A percentile compares a stretch with the other conserved stretches of the same genome.
Evolutionary conservation across 2,113 vertebrate genomes (phyloP).

Genomic region (Larimichthys crocea): DNA sequence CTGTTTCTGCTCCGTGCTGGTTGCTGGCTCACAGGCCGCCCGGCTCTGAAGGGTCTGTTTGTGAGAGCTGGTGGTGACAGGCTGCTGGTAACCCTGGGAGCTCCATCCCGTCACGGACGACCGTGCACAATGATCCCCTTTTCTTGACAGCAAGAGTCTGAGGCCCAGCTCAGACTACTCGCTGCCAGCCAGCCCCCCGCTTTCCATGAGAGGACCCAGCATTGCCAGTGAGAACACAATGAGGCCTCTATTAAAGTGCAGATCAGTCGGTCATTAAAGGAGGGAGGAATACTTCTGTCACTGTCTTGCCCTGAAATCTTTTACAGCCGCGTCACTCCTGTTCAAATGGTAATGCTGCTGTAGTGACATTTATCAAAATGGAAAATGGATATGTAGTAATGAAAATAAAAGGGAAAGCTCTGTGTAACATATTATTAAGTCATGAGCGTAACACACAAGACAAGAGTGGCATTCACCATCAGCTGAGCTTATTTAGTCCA

Average conservation of each 20-base stretch:
- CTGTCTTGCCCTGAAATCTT: constrained; percentile 1
- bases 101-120: constrained; percentile 49
- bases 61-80: constrained; percentile 69
- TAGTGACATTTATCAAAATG: neutral
- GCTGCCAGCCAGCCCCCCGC: constrained; percentile 43
- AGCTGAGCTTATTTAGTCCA: neutral
- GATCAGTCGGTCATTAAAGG: constrained; percentile 39
- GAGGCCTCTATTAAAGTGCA: constrained; percentile 65
- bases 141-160: constrained; percentile 52
- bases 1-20: neutral
- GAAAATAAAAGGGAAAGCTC: neutral
- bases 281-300: constrained; percentile 25
- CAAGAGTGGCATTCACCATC: neutral
- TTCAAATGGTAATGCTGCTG: neutral
- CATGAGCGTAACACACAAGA: neutral
- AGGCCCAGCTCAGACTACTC: constrained; percentile 21
- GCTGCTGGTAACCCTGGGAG: constrained; percentile 55
- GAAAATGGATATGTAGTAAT: neutral
- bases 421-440: neutral
- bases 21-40: constrained; percentile 20
- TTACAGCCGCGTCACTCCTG: neutral
- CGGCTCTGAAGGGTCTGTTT: constrained; percentile 50
- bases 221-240: constrained; percentile 68
- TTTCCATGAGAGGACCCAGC: constrained; percentile 41
- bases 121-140: constrained; percentile 74